Evolutionary conservation across 35 echinoderm and acorn worm species (phyloP).

Genomic region (Amphiura filiformis): DNA sequence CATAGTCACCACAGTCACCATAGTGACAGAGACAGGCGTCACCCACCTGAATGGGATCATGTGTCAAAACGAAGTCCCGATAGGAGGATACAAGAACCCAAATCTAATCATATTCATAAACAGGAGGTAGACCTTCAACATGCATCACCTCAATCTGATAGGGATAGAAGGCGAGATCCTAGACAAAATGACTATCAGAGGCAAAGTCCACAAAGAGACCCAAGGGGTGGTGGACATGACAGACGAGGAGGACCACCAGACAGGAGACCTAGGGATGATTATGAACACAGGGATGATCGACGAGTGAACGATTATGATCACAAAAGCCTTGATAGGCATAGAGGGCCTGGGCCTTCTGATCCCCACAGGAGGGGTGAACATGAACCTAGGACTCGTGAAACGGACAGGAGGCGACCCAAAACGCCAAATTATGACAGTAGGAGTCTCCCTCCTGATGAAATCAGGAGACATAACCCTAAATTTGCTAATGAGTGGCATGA

Average conservation of each 20-base stretch:
- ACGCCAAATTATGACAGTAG: neutral
- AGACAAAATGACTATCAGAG: neutral
- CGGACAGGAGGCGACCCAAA: neutral
- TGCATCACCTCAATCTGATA: neutral
- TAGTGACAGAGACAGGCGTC: neutral
- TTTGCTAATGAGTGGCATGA: neutral
- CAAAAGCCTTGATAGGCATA: neutral
- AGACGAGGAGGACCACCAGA: neutral
- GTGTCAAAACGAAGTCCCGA: neutral
- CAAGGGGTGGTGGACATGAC: too few relatives aligned
- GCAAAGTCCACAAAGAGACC: neutral
- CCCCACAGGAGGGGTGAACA: neutral
- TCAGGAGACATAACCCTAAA: constrained; percentile 1
- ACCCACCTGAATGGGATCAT: neutral
- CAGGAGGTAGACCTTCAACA: neutral
- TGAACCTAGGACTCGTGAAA: neutral
- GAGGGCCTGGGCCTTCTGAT: neutral
- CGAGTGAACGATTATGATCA: neutral
- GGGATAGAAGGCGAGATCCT: neutral
- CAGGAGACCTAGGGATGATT: neutral
- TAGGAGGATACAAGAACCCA: neutral
- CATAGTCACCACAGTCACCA: neutral
- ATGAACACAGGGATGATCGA: neutral
- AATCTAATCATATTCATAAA: neutral
- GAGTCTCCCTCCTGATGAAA: neutral